phyloP scores from a whole-genome alignment of 2,888 invertebrate species.

The Hesperia comma region DNA sequence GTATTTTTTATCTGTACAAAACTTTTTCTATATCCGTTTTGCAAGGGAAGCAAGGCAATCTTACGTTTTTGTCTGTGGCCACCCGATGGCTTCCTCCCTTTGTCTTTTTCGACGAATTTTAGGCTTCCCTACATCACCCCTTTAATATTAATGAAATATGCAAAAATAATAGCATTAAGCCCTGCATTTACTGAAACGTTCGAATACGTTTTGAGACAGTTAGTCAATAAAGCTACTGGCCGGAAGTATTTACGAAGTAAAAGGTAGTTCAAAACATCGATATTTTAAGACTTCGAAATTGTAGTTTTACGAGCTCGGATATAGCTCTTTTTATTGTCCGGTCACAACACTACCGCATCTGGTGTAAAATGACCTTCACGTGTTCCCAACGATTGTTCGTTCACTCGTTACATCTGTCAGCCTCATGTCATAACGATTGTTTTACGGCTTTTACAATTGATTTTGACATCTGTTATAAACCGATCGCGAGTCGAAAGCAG shows the following conservation, averaged over 20 bases:
- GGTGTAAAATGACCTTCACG: constrained; percentile 43
- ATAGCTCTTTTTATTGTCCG: not conserved
- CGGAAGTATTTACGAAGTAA: not conserved
- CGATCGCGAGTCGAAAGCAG: constrained; percentile 14
- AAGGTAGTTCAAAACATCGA: not conserved
- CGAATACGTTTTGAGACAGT: not conserved
- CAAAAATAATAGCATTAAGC: constrained; percentile 48
- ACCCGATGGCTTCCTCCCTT: constrained; percentile 78
- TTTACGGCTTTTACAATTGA: constrained; percentile 42
- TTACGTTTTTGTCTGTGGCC: constrained; percentile 71
- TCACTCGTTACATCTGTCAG: constrained; percentile 52
- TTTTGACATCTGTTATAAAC: constrained; percentile 43
- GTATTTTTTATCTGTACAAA: constrained; percentile 49
- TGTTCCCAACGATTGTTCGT: constrained; percentile 44
- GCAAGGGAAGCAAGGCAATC: constrained; percentile 61
- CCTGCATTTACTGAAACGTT: constrained; percentile 12
- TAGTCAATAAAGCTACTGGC: not conserved
- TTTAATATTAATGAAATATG: constrained; percentile 63
- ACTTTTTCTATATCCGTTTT: constrained; percentile 62
- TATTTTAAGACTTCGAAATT: not conserved
- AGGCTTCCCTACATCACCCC: constrained; percentile 67
- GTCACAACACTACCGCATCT: constrained; percentile 43
- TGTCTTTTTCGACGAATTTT: constrained; percentile 72
- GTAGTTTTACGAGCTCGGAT: constrained; percentile 4
- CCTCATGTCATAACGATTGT: constrained; percentile 52